Percentiles rank a stretch among this genome's conserved stretches.
Conservation (phyloP, 2,888 invertebrate species). For the Pogonocherus hispidulus region DNA sequence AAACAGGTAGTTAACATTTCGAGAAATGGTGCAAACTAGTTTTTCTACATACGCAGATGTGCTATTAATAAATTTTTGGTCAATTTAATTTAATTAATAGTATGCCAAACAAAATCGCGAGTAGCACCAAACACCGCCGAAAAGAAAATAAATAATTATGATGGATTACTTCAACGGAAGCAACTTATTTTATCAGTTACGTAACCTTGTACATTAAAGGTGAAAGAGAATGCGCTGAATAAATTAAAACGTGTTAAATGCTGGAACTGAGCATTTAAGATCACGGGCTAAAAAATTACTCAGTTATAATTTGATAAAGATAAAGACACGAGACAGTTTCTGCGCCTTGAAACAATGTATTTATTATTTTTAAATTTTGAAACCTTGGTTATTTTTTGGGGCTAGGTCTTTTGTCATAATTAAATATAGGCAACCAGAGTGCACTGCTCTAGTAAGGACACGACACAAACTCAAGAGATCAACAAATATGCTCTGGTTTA, state of each 20-base stretch:
- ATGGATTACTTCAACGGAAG: background rate
- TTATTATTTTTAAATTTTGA: too few species aligned
- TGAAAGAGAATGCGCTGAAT: background rate
- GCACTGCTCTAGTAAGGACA: too few species aligned
- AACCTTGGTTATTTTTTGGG: too few species aligned
- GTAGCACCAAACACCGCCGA: background rate
- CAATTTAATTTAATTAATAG: background rate
- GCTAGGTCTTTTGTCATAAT: too few species aligned
- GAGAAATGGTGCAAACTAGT: background rate
- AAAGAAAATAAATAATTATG: background rate
- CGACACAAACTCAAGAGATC: too few species aligned
- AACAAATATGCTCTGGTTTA: too few species aligned
- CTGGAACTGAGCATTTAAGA: background rate
- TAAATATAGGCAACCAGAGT: too few species aligned
- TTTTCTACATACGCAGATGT: background rate
- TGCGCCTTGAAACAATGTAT: too few species aligned
- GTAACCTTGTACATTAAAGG: background rate
- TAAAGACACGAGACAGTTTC: too few species aligned
- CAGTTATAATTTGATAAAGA: background rate
- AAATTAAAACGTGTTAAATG: background rate
- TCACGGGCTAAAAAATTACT: background rate
- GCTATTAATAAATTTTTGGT: background rate
- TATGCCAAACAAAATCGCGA: background rate
- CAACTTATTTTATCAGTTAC: background rate
- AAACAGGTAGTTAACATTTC: background rate